phyloP scores from a whole-genome alignment of 1,140 invertebrate species.

The Nasonia longicornis region DNA sequence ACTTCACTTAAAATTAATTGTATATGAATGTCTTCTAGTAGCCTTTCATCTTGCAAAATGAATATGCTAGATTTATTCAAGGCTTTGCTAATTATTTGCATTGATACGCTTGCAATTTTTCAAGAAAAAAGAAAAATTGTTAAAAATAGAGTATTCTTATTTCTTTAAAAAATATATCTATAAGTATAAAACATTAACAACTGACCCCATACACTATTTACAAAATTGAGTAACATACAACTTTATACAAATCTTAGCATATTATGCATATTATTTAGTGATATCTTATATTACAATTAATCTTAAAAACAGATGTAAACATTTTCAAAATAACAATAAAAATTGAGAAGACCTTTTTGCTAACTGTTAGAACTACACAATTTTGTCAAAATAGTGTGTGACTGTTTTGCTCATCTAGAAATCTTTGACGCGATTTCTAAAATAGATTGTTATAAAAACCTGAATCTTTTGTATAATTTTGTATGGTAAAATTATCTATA shows the following conservation, averaged over 20 bases:
- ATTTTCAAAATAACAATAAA: background rate
- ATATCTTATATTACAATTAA: background rate
- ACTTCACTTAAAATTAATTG: conserved; percentile 1
- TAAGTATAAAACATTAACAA: background rate
- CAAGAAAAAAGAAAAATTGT: conserved; percentile 7
- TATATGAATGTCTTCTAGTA: background rate
- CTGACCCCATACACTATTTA: conserved; percentile 23
- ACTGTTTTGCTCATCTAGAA: background rate
- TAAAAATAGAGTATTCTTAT: conserved; percentile 17
- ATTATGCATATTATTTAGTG: background rate
- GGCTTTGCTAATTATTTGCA: conserved; percentile 35
- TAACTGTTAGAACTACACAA: background rate
- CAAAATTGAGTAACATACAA: conserved; percentile 10
- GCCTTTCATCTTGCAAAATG: conserved; percentile 4
- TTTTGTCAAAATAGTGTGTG: no score
- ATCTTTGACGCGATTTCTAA: background rate
- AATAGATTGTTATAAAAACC: background rate
- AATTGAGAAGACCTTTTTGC: background rate
- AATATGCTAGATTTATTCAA: conserved; percentile 11
- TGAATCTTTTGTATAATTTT: background rate
- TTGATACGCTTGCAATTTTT: conserved; percentile 39
- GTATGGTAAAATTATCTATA: background rate
- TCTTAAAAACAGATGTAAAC: background rate
- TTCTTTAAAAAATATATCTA: conserved; percentile 3
- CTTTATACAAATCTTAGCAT: background rate